These are phyloP conservation scores for Zoanthus gigantus DNA, from an alignment of 92 coral and sea anemone genomes.

Conservation along the genomic window DNA sequence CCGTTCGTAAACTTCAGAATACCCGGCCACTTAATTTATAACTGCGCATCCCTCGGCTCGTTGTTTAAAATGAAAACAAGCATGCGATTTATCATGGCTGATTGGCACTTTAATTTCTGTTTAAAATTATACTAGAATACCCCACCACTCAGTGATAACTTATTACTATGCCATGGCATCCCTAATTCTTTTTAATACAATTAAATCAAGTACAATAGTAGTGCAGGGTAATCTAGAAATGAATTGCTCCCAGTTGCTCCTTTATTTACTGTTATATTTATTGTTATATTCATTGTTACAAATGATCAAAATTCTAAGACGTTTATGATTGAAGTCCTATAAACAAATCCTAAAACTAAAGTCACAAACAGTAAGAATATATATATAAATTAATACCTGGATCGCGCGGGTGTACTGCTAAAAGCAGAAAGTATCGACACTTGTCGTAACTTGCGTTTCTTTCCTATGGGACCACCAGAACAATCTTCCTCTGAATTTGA, in stretches of 20 bases:
- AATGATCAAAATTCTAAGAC: constrained; percentile 18
- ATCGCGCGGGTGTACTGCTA: constrained; percentile 16
- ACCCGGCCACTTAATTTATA: background rate
- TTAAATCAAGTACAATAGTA: background rate
- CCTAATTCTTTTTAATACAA: background rate
- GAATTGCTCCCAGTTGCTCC: background rate
- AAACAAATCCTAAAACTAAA: constrained; percentile 19
- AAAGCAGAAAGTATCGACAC: constrained; percentile 24
- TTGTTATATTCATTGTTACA: constrained; percentile 7
- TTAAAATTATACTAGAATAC: background rate
- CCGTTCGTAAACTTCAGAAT: background rate
- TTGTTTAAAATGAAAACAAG: background rate
- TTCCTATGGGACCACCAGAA: background rate
- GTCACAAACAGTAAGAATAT: constrained; percentile 16
- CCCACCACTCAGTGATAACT: background rate
- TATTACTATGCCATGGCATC: background rate
- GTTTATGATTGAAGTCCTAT: constrained; percentile 5
- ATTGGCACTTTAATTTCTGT: background rate
- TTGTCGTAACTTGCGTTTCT: constrained; percentile 17
- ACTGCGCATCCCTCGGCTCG: constrained; percentile 1
- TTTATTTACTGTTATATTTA: constrained; percentile 5
- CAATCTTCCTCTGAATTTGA: constrained; percentile 12
- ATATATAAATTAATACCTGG: constrained; percentile 17
- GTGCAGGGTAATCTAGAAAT: background rate
- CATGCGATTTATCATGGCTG: background rate